phyloP scores from a whole-genome alignment of 2,113 vertebrate species.

The Crotalus horridus region DNA sequence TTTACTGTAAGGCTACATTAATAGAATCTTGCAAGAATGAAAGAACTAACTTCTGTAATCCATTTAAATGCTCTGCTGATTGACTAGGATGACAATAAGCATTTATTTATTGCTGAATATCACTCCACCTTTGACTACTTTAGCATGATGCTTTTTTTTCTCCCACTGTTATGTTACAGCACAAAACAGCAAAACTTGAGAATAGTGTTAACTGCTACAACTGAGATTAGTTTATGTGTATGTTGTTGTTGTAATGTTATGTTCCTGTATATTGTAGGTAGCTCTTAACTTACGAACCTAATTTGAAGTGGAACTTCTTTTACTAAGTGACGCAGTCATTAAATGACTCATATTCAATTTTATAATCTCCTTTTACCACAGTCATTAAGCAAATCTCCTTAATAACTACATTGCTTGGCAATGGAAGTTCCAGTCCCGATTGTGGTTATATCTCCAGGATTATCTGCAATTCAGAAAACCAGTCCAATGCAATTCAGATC shows the following conservation, averaged over 20 bases:
- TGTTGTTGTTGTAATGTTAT: not conserved
- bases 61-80: not conserved
- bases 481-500: not conserved
- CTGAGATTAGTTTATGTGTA: not conserved
- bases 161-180: conserved; percentile 12
- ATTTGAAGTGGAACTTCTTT: not conserved
- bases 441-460: not conserved
- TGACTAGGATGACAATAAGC: not conserved
- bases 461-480: not conserved
- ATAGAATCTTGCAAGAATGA: not conserved
- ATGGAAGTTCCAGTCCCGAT: not conserved
- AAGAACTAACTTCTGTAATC: not conserved
- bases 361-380: not conserved
- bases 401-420: not conserved
- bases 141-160: not conserved
- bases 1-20: not conserved
- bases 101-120: conserved; percentile 3
- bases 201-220: not conserved
- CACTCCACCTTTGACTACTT: conserved; percentile 27
- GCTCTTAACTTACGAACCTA: not conserved
- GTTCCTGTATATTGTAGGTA: not conserved
- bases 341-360: not conserved
- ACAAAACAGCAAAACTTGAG: not conserved
- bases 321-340: not conserved
- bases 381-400: not conserved